Evolutionary conservation across 2,113 vertebrate species (phyloP), one percentile per base, ranked within the genome.

Genomic region (Orthonyx spaldingii): DNA sequence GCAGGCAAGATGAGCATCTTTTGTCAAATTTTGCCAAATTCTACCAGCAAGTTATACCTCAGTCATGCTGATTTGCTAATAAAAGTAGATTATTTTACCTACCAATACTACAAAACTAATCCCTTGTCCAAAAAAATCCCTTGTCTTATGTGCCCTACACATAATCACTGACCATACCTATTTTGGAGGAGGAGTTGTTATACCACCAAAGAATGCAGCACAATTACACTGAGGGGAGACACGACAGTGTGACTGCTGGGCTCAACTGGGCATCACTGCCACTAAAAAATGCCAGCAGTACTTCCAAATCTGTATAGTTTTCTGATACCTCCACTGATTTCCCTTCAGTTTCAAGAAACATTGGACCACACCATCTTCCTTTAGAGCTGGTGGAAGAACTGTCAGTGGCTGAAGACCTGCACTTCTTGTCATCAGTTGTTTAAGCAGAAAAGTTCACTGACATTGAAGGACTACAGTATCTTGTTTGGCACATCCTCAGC

Each of bases 401-500:
- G 26, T 12, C 23, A 5, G 8, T 75, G 15, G 17, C 28, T 74
- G 65, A 60, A 57, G 39, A 60, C 10, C 30, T 61, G 18, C 10
- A 5, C 35, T 60, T 61, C 57, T 50, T 20, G 11, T 28, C 26
- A 37, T 61, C 28, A 60, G 17, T 19, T 46, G 56, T 60, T 23
- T 27, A 77, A 64, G 55, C 16, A 66, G 28, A 72, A 50, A 41
- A 41, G 7, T 6, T 44, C 2, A 2, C 28, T 88, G 47, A 28
- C 2, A 1, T 5, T 52, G n/a, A n/a, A 65, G 24, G 12, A 47
- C 15, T 18, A 7, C 0, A 0, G 2, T 35, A 32, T 50, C 27
- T 65, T 16, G 28, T 24, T 50, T 10, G 18, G 32, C 8, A 11
- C 0, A 2, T 33, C 32, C 15, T 70, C 37, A 61, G 19, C 24